A percentile compares a stretch with the other conserved stretches of the same genome.
Evolutionary conservation across 2,113 vertebrate genomes (phyloP).

Genomic region (Ursus arctos): DNA sequence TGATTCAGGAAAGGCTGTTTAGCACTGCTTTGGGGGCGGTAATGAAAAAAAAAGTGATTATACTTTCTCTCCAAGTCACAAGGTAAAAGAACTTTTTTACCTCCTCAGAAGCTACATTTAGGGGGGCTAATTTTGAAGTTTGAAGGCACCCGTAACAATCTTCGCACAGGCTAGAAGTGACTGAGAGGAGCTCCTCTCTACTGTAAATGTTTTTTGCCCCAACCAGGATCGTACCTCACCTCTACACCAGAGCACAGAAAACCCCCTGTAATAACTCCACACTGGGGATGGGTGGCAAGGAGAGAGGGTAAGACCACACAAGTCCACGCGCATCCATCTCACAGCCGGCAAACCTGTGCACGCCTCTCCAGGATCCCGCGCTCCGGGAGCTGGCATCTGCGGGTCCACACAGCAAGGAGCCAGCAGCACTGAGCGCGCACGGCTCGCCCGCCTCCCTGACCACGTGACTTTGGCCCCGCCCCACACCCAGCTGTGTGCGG

Average conservation of each 20-base stretch:
- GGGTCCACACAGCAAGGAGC: background rate
- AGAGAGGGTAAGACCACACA: fast-evolving
- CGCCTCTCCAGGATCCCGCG: fast-evolving
- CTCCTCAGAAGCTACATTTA: background rate
- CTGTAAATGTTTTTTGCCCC: background rate
- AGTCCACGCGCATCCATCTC: fast-evolving
- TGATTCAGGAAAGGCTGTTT: background rate
- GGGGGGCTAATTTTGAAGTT: background rate
- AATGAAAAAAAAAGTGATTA: background rate
- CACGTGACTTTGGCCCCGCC: background rate
- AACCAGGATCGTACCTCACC: fast-evolving
- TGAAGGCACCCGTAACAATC: background rate
- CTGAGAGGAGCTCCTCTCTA: background rate
- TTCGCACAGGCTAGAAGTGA: no score
- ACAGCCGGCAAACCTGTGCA: background rate
- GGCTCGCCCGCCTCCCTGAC: fast-evolving
- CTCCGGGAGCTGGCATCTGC: fast-evolving
- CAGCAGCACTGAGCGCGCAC: fast-evolving
- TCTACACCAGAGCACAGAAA: background rate
- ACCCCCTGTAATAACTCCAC: background rate
- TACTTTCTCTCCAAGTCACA: background rate
- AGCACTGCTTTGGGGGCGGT: background rate
- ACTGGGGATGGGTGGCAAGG: fast-evolving
- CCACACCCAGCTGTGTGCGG: fast-evolving
- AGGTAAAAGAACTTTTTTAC: background rate